Conservation (phyloP, 2,888 invertebrate species). For the Bombyx huttoni region DNA sequence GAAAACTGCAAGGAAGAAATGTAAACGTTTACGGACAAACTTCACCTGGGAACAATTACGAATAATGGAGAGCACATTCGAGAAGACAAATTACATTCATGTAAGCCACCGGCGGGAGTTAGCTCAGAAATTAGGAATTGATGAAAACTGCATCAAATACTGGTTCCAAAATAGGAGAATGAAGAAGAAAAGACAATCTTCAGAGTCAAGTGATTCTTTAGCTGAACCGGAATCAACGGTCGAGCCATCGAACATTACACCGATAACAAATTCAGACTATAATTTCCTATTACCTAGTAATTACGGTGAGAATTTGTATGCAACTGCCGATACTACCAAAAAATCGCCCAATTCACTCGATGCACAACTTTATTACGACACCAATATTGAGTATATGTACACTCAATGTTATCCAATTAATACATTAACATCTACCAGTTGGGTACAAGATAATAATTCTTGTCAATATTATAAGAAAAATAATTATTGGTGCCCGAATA, state of each 20-base stretch:
- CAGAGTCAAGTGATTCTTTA: slow-evolving; percentile 34
- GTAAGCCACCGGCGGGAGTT: slow-evolving; percentile 76
- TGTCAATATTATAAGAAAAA: not conserved
- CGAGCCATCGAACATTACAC: not conserved
- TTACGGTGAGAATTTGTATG: not conserved
- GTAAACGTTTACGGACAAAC: slow-evolving; percentile 79
- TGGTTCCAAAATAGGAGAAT: slow-evolving; percentile 90
- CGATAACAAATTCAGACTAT: not conserved
- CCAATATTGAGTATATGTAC: slow-evolving; percentile 10
- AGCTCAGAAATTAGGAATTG: slow-evolving; percentile 73
- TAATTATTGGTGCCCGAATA: slow-evolving; percentile 19
- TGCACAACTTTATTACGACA: slow-evolving; percentile 14
- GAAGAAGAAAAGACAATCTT: slow-evolving; percentile 76
- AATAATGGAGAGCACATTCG: slow-evolving; percentile 68
- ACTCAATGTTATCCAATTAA: slow-evolving; percentile 29
- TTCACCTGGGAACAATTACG: slow-evolving; percentile 81
- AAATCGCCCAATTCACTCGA: not conserved
- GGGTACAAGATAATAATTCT: not conserved
- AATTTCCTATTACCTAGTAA: not conserved
- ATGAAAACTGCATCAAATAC: slow-evolving; percentile 82
- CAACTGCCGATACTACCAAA: slow-evolving; percentile 16
- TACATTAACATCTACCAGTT: not conserved
- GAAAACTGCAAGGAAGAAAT: slow-evolving; percentile 31
- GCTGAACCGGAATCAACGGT: slow-evolving; percentile 11
- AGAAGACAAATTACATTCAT: slow-evolving; percentile 75